Evolutionary conservation across 1,140 invertebrate species (phyloP), one percentile per base, ranked within the genome.

Genomic region (Galleria mellonella): DNA sequence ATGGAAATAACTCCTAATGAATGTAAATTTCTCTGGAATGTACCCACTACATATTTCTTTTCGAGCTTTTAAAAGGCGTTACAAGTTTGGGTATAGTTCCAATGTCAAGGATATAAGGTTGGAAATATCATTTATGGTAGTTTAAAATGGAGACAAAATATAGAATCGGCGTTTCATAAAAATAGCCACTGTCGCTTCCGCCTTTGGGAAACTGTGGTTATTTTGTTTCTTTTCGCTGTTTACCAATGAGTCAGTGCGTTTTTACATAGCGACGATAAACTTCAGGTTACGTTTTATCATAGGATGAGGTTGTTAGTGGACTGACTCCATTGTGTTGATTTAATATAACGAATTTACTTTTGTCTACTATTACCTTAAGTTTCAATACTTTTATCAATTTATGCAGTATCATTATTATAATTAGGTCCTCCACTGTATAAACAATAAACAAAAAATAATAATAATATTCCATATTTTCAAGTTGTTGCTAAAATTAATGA

Each of bases 141-240:
- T 49, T 48, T 39, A 47, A 45, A 62, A 55, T 45, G 58, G 41
- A 45, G 55, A 23, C 59, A 65, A 63, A 23, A 69, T 60, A 58
- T 58, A 66, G 63, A 69, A 60, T 55, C 56, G 58, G 35, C 62
- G 58, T 68, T 60, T 54, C 45, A 59, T 75, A 79, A 78, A 79
- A 79, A 78, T 79, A 79, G 75, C 62, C 65, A 42, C 40, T 55
- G 69, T 62, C 70, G 62, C 73, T 83, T 83, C 78, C 78, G 78
- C 66, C 75, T 79, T 72, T 49, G 57, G 70, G 60, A 72, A 69
- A 70, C 61, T 62, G 54, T 57, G 56, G 57, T 69, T 68, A 78
- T 77, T 78, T 74, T n/a, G n/a, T 68, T 83, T 73, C 54, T 64
- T 59, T 52, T 51, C 43, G 11, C 43, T 17, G 36, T 37, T 42